Evolutionary conservation across 2,888 invertebrate species (phyloP), one percentile per base, ranked within the genome.

Genomic region (Ennomos fuscantarius): DNA sequence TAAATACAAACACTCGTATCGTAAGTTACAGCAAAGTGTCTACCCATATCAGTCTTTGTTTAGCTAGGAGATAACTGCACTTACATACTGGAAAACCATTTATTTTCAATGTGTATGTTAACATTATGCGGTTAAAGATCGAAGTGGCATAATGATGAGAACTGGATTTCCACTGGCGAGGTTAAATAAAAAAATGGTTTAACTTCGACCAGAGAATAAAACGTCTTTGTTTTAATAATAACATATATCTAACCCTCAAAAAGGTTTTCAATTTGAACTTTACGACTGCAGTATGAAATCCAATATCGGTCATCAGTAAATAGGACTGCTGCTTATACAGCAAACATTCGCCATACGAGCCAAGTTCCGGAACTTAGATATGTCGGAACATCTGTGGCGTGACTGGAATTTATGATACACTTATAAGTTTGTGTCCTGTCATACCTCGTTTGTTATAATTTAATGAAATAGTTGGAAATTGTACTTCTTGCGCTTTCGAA

Each of bases 351-450:
- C 12, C 39, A 48, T 44, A 51, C 36, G 45, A 12, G 32, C 44
- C 49, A 46, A 45, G 41, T 50, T 41, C 36, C 8, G 13, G 50
- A 1, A 33, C 36, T 34, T 11, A 55, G 60, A 56, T 59, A 56
- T 57, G 55, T 56, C 39, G 45, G 53, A 36, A 40, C 58, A 59
- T 49, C 58, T 59, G 58, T 49, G 36, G 11, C 53, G 49, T 59
- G 58, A 49, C 45, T 42, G n/a, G 45, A 53, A 59, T 54, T 59
- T 54, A 59, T 49, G 58, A 50, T 34, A 33, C 9, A 8, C 45
- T 45, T 50, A 54, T 59, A 57, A 56, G 51, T 57, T 57, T 37
- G 8, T 45, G 49, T 8, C 46, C 33, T 47, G 47, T 43, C 57
- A 43, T 36, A 32, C 8, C 43, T 24, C 15, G 41, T 2, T 0